These are phyloP conservation scores for Malacoraja senta DNA, from an alignment of 2,797 vertebrate species.

Conservation along the genomic window DNA sequence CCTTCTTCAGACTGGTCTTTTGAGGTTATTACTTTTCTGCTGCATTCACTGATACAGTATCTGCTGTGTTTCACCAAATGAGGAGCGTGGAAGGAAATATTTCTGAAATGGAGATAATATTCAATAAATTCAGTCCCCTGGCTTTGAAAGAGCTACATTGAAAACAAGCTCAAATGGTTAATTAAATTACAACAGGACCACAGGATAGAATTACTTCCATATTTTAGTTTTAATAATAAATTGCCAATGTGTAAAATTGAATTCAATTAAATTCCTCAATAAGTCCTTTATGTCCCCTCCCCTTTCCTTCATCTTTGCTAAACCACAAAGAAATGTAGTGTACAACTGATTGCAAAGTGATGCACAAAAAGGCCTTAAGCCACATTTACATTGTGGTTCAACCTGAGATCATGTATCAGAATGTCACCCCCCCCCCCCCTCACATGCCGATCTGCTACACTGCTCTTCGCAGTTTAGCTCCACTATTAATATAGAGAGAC, in stretches of 20 bases:
- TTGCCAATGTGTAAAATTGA: neutral
- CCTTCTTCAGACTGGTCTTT: too few relatives aligned
- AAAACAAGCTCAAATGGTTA: neutral
- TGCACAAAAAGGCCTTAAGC: neutral
- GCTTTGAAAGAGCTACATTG: conserved; percentile 7
- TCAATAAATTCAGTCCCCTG: neutral
- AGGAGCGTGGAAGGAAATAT: neutral
- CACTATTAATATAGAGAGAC: neutral
- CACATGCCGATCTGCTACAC: neutral
- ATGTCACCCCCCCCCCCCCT: neutral
- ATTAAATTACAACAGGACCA: neutral
- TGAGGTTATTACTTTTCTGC: too few relatives aligned
- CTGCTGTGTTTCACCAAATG: neutral
- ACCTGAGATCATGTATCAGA: conserved; percentile 3
- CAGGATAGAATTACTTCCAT: neutral
- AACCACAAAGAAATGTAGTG: neutral
- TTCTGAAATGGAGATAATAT: neutral
- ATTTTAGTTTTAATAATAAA: neutral
- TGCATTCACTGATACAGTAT: neutral
- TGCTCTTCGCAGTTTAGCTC: neutral
- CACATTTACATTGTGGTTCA: neutral
- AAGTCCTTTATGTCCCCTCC: neutral
- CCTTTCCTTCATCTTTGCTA: neutral
- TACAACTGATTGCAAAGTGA: neutral
- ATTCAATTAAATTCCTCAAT: neutral